Percentiles rank a stretch among this genome's conserved stretches.
Evolutionary conservation across 2,888 invertebrate species (phyloP).

Genomic region (Agonopterix subpropinquella): DNA sequence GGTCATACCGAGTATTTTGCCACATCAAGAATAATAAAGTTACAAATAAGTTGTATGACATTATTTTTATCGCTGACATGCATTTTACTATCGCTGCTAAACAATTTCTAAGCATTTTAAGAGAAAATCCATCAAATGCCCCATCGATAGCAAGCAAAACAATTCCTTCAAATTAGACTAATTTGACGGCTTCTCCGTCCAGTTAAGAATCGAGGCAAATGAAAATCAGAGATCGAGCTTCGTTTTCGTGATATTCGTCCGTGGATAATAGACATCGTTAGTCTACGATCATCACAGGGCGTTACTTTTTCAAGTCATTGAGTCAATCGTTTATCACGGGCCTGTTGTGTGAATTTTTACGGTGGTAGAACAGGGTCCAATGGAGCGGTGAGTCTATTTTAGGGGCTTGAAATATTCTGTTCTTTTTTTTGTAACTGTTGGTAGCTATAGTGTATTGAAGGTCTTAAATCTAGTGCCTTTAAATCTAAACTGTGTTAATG

Average conservation of each 20-base stretch:
- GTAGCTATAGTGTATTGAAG: too few relatives aligned
- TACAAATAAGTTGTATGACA: too few relatives aligned
- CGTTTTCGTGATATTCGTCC: constrained; percentile 39
- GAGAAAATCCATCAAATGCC: background rate
- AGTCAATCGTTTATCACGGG: constrained; percentile 74
- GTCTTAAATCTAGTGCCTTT: too few relatives aligned
- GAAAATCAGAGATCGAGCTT: constrained; percentile 34
- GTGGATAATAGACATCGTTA: constrained; percentile 68
- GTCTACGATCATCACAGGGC: constrained; percentile 55
- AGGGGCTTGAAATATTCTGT: too few relatives aligned
- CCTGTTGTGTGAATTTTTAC: constrained; percentile 70
- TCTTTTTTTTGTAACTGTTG: too few relatives aligned
- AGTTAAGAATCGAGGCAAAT: constrained; percentile 17
- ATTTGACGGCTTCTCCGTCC: constrained; percentile 29
- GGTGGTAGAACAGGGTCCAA: constrained; percentile 24
- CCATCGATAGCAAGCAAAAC: background rate
- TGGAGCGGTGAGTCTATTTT: constrained; percentile 22
- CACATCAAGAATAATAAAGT: too few relatives aligned
- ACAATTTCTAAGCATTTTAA: too few relatives aligned
- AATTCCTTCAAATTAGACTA: constrained; percentile 30
- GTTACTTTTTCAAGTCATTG: constrained; percentile 74
- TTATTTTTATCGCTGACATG: too few relatives aligned
- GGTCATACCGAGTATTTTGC: too few relatives aligned
- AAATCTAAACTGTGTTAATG: too few relatives aligned
- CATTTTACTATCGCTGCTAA: too few relatives aligned